phyloP scores from a whole-genome alignment of 2,113 vertebrate genomes.

The Mesoclemmys tuberculata region DNA sequence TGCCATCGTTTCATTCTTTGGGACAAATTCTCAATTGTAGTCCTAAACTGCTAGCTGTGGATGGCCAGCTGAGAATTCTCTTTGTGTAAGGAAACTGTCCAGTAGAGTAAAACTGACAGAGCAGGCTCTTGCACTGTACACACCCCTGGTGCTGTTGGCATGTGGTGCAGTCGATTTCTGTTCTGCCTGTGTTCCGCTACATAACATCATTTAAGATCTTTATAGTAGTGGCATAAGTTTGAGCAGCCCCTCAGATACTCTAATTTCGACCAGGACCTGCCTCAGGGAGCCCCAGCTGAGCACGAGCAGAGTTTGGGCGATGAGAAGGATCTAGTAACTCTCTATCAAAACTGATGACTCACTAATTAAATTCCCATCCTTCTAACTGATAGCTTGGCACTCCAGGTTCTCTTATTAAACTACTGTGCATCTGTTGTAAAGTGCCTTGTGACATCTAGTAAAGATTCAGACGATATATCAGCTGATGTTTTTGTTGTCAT shows the following conservation, averaged over 20 bases:
- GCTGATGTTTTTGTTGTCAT: neutral
- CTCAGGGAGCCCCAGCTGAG: neutral
- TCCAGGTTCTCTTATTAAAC: neutral
- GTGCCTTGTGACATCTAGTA: neutral
- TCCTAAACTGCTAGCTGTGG: neutral
- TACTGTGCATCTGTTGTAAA: neutral
- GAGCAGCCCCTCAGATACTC: neutral
- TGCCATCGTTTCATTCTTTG: neutral
- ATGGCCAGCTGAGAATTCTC: neutral
- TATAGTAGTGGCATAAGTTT: neutral
- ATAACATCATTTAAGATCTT: neutral
- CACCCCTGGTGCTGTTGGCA: neutral
- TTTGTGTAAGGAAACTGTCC: neutral
- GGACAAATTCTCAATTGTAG: fast-evolving
- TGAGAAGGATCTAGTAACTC: fast-evolving
- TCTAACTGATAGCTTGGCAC: neutral
- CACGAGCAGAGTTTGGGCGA: neutral
- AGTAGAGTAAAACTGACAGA: neutral
- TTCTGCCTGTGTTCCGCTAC: neutral
- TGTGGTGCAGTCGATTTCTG: neutral
- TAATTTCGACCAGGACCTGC: neutral
- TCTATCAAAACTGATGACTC: neutral
- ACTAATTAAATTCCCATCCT: neutral
- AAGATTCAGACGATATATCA: neutral
- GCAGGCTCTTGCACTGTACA: neutral